Percentiles rank a stretch among this genome's conserved stretches.
phyloP scores from a whole-genome alignment of 2,888 invertebrate species.

The Halocaridina rubra region DNA sequence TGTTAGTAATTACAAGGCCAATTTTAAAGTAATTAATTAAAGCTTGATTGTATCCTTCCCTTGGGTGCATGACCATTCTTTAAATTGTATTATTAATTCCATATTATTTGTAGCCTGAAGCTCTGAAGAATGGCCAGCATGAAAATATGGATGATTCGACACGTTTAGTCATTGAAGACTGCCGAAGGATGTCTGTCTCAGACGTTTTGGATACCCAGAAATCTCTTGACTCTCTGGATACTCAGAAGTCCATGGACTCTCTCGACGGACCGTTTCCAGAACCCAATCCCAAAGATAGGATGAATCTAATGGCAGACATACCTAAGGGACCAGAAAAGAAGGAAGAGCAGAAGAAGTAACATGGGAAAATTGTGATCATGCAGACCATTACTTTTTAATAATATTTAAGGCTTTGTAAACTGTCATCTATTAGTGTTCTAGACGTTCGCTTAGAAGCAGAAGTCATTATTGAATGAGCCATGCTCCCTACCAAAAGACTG shows the following conservation, averaged over 20 bases:
- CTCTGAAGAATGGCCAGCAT: neutral
- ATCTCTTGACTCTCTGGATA: conserved; percentile 31
- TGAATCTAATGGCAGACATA: too few species aligned
- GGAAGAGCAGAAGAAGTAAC: too few species aligned
- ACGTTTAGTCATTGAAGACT: conserved; percentile 43
- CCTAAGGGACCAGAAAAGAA: too few species aligned
- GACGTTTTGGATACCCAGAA: conserved; percentile 26
- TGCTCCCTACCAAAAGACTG: too few species aligned
- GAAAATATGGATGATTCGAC: neutral
- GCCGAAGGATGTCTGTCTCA: conserved; percentile 28
- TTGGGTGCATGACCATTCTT: neutral
- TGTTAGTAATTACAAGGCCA: too few species aligned
- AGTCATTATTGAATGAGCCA: too few species aligned
- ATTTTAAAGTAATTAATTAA: neutral
- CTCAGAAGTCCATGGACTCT: neutral
- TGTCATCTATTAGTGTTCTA: too few species aligned
- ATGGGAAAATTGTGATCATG: too few species aligned
- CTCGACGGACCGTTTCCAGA: neutral
- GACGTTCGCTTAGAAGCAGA: too few species aligned
- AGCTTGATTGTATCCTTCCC: neutral
- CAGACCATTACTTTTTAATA: too few species aligned
- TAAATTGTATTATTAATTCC: neutral
- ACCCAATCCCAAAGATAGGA: too few species aligned
- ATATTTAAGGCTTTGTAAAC: too few species aligned
- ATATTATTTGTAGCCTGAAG: neutral